Conservation (phyloP, 2,797 vertebrate genomes). For the Neoniphon sammara region DNA sequence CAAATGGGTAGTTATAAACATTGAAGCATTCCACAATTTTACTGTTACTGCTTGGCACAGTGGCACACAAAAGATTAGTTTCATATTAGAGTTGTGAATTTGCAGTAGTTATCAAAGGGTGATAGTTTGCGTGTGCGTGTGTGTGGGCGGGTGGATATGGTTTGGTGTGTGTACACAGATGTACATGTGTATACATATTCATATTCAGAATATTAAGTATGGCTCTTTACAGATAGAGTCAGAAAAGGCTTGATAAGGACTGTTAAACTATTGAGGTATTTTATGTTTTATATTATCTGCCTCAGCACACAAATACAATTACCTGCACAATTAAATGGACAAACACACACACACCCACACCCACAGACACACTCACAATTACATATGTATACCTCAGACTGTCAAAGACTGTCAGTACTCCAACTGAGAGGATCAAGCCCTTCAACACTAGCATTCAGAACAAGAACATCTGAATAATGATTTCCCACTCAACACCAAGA, state of each 20-base stretch:
- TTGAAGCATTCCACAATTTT: neutral
- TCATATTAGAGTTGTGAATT: neutral
- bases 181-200: neutral
- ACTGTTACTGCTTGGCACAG: slow-evolving; percentile 4
- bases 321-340: slow-evolving; percentile 10
- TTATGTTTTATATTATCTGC: slow-evolving; percentile 36
- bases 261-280: neutral
- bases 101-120: neutral
- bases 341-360: slow-evolving; percentile 10
- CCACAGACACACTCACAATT: slow-evolving; percentile 27
- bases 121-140: neutral
- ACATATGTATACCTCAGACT: slow-evolving; percentile 39
- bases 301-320: slow-evolving; percentile 23
- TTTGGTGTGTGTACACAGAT: slow-evolving; percentile 1
- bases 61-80: slow-evolving; percentile 1
- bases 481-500: slow-evolving; percentile 44
- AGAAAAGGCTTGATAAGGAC: neutral
- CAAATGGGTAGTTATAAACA: slow-evolving; percentile 18
- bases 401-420: slow-evolving; percentile 51
- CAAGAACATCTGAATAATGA: slow-evolving; percentile 55
- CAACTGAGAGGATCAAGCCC: slow-evolving; percentile 36
- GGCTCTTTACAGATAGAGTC: slow-evolving; percentile 37
- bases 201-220: neutral
- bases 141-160: neutral
- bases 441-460: slow-evolving; percentile 45